phyloP scores from a whole-genome alignment of 2,797 vertebrate genomes.

The Naso thynnoides region DNA sequence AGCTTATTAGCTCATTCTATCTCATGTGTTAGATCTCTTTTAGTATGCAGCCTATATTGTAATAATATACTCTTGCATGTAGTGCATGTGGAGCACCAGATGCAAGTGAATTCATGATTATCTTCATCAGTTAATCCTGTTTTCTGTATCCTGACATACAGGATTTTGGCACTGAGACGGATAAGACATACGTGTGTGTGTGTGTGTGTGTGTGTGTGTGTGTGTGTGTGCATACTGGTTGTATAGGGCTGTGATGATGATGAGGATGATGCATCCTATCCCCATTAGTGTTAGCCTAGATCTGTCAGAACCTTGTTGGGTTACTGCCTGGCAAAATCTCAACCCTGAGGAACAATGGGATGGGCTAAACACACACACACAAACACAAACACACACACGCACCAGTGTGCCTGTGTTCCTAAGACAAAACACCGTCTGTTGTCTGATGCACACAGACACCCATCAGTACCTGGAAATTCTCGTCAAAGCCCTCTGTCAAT shows the following conservation, averaged over 20 bases:
- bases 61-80: slow-evolving; percentile 11
- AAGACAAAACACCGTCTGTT: slow-evolving; percentile 20
- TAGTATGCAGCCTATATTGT: slow-evolving; percentile 40
- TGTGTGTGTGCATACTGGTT: slow-evolving; percentile 8
- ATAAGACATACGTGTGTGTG: slow-evolving; percentile 24
- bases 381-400: slow-evolving; percentile 44
- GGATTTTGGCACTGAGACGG: slow-evolving; percentile 33
- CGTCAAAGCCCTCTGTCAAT: slow-evolving; percentile 22
- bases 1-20: slow-evolving; percentile 30
- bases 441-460: slow-evolving; percentile 21
- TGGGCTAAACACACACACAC: slow-evolving; percentile 57
- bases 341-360: slow-evolving; percentile 73
- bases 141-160: slow-evolving; percentile 39
- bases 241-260: slow-evolving; percentile 66
- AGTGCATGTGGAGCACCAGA: slow-evolving; percentile 45
- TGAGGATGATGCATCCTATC: slow-evolving; percentile 76
- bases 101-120: slow-evolving; percentile 59
- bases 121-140: slow-evolving; percentile 54
- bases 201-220: slow-evolving; percentile 21
- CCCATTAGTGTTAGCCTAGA: slow-evolving; percentile 86
- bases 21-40: slow-evolving; percentile 21
- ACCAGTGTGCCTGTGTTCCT: slow-evolving; percentile 13
- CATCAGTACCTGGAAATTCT: slow-evolving; percentile 35
- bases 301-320: slow-evolving; percentile 82
- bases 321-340: slow-evolving; percentile 72